These are phyloP conservation scores for Scolanthus callimorphus DNA, from an alignment of 92 coral and sea anemone genomes.

Conservation along the genomic window DNA sequence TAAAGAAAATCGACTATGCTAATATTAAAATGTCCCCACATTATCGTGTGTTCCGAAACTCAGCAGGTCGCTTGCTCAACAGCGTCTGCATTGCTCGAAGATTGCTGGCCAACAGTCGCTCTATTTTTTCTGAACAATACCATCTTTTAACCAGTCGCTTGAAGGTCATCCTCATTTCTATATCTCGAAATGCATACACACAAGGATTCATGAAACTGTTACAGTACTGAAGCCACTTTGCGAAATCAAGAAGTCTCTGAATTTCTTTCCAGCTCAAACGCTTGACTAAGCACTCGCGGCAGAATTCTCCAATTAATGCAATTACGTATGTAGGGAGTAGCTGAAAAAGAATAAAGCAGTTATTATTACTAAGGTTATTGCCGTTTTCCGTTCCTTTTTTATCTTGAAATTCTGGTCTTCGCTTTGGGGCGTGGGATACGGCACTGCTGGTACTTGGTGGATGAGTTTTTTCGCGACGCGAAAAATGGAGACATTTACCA, in stretches of 20 bases:
- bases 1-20: no score
- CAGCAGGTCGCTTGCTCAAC: no score
- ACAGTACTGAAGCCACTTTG: constrained; percentile 84
- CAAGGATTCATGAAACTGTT: constrained; percentile 76
- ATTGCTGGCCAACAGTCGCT: no score
- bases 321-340: constrained; percentile 72
- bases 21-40: no score
- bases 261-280: constrained; percentile 14
- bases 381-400: constrained; percentile 47
- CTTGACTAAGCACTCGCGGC: constrained; percentile 3
- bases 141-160: constrained; percentile 1
- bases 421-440: background rate
- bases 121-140: no score
- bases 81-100: no score
- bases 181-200: constrained; percentile 63
- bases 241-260: constrained; percentile 30
- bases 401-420: constrained; percentile 28
- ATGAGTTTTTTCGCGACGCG: constrained; percentile 43
- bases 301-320: constrained; percentile 50
- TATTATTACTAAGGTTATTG: constrained; percentile 43
- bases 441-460: constrained; percentile 26
- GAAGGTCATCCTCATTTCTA: constrained; percentile 62
- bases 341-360: constrained; percentile 38
- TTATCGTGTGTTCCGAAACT: no score
- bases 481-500: constrained; percentile 37